Evolutionary conservation across 2,113 vertebrate genomes (phyloP), one percentile per base, ranked within the genome.

Genomic region (Antigone vipio): DNA sequence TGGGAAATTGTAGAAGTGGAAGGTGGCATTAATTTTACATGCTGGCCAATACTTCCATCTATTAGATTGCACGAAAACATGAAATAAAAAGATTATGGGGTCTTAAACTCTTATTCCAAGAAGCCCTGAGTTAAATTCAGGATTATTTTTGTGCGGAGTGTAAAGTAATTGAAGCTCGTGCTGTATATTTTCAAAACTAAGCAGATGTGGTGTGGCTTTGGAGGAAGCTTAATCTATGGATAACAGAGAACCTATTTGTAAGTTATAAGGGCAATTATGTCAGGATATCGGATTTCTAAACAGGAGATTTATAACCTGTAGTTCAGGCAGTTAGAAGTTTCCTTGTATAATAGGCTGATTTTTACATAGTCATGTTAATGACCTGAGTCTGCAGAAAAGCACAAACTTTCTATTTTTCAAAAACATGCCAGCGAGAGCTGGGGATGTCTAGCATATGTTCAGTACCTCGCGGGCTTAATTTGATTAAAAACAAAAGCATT

Each of bases 201-300:
- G 92, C 52, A 89, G 91, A 88, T 97, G 92, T 94, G 97, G 97
- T 91, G 94, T 88, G 95, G 93, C 96, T 97, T 89, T 95, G 83
- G 96, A 96, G 92, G 95, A 97, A 97, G 97, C 96, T 95, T 98
- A 98, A 98, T 98, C 97, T 97, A 53, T 38, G 94, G 96, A 97
- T 98, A 97, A 97, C 92, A 96, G 95, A 97, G 95, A 97, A 93
- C 95, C 96, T 92, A 93, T 97, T 93, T 97, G 93, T 96, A 94
- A 88, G 85, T 97, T 97, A 50, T 89, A 94, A 97, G 96, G 97
- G 93, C 91, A 92, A 59, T 97, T 97, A 97, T 97, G 95, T 96
- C 85, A 90, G 92, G 95, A 91, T 96, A 90, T 97, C 97, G 86
- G 76, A 96, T 97, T 97, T 95, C 96, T 95, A 95, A 97, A 92